phyloP scores from a whole-genome alignment of 2,797 vertebrate genomes.

The Periparus ater region DNA sequence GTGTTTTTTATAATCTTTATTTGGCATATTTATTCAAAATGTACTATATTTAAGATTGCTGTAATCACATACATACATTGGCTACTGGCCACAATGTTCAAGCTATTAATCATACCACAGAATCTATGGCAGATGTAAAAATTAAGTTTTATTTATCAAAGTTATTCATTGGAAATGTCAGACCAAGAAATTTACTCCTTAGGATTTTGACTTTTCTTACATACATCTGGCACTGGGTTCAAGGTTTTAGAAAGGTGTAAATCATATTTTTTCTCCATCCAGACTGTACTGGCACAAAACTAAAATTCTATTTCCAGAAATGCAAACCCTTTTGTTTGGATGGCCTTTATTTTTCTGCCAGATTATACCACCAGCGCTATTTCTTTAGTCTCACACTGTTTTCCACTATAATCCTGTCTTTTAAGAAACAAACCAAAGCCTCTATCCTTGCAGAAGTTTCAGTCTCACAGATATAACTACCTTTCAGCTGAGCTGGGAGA shows the following conservation, averaged over 20 bases:
- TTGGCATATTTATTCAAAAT: constrained; percentile 54
- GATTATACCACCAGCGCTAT: constrained; percentile 47
- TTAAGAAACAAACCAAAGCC: constrained; percentile 50
- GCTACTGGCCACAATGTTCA: constrained; percentile 37
- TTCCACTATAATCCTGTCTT: constrained; percentile 28
- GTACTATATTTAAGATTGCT: constrained; percentile 52
- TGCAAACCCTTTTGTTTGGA: constrained; percentile 50
- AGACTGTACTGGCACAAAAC: constrained; percentile 50
- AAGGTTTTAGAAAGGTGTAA: constrained; percentile 69
- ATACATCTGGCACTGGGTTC: constrained; percentile 36
- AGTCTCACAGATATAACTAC: background rate
- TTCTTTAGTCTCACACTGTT: constrained; percentile 52
- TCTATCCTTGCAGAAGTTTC: constrained; percentile 23
- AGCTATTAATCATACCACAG: constrained; percentile 50
- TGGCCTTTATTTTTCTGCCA: constrained; percentile 67
- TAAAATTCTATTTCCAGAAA: constrained; percentile 58
- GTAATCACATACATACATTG: constrained; percentile 61
- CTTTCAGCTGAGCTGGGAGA: background rate
- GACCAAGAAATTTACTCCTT: constrained; percentile 18
- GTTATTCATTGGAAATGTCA: constrained; percentile 59
- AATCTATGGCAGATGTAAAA: constrained; percentile 65
- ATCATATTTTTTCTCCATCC: constrained; percentile 50
- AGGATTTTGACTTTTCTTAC: constrained; percentile 36
- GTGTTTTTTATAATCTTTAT: constrained; percentile 39
- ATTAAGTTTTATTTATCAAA: constrained; percentile 65